Percentiles rank a stretch among this genome's conserved stretches.
These are phyloP conservation scores for Capricornis sumatraensis DNA, from an alignment of 2,113 vertebrate species.

Conservation along the genomic window DNA sequence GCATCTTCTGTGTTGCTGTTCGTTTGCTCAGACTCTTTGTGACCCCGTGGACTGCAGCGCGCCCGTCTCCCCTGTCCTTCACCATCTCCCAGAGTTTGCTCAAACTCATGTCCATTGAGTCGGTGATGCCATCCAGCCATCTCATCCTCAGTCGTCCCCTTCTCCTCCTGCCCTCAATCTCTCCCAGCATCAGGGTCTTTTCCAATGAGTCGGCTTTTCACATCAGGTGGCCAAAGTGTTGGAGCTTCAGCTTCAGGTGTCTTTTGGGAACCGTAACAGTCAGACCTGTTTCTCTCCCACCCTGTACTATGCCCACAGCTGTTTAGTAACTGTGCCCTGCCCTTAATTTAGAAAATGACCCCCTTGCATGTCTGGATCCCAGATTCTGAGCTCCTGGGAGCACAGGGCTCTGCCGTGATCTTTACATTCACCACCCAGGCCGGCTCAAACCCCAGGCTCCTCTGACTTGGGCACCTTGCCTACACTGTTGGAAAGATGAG, in stretches of 20 bases:
- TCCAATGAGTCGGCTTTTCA: not conserved
- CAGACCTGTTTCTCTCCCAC: accelerated
- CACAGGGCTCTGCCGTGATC: accelerated
- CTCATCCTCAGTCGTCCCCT: not conserved
- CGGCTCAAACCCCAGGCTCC: accelerated
- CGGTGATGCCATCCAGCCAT: not conserved
- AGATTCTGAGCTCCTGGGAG: not conserved
- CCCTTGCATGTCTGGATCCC: not conserved
- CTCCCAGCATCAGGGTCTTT: not conserved
- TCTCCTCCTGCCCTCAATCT: not conserved
- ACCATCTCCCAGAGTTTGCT: not conserved
- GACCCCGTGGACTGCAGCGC: not conserved
- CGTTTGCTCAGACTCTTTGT: accelerated
- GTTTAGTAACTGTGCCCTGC: too few species aligned
- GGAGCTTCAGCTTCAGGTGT: not conserved
- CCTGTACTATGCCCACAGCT: not conserved
- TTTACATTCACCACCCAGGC: accelerated
- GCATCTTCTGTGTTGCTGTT: not conserved
- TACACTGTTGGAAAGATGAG: accelerated
- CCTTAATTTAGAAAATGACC: not conserved
- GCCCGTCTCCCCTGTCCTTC: not conserved
- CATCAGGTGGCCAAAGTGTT: not conserved
- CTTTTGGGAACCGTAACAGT: accelerated
- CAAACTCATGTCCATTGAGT: not conserved
- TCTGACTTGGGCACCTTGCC: accelerated